phyloP scores from a whole-genome alignment of 1,140 invertebrate species.

The Heliconius himera region DNA sequence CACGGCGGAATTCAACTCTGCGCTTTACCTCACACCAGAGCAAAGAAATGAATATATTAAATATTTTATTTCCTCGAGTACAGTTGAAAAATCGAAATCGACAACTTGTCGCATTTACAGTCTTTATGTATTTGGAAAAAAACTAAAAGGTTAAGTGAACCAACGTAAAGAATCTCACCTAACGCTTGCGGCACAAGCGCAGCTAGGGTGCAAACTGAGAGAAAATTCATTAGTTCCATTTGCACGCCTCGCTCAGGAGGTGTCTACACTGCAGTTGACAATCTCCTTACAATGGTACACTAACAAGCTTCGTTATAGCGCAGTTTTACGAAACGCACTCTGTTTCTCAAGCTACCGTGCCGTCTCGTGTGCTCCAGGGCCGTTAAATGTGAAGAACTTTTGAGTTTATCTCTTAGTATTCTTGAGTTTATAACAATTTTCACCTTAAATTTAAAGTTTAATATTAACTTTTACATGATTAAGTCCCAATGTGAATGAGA shows the following conservation, averaged over 20 bases:
- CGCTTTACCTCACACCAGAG: too few species aligned
- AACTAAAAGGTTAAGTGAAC: slow-evolving; percentile 36
- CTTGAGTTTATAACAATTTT: slow-evolving; percentile 36
- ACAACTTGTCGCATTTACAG: too few species aligned
- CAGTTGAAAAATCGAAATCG: too few species aligned
- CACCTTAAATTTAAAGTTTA: not conserved
- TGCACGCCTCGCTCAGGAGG: slow-evolving; percentile 55
- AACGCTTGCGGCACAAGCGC: slow-evolving; percentile 58
- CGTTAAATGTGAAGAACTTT: slow-evolving; percentile 46
- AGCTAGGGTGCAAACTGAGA: slow-evolving; percentile 61
- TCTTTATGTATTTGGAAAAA: slow-evolving; percentile 34
- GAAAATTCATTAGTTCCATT: slow-evolving; percentile 76
- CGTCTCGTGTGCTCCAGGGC: slow-evolving; percentile 14
- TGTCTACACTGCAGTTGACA: slow-evolving; percentile 64
- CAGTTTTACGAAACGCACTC: slow-evolving; percentile 65
- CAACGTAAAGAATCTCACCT: slow-evolving; percentile 55
- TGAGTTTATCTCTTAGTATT: slow-evolving; percentile 36
- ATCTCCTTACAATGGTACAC: slow-evolving; percentile 70
- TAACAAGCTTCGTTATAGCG: slow-evolving; percentile 75
- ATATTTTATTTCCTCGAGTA: too few species aligned
- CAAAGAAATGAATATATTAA: too few species aligned
- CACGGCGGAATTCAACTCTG: too few species aligned
- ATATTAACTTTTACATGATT: not conserved
- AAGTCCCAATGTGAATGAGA: not conserved
- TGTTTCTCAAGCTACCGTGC: slow-evolving; percentile 16